Base-by-base conservation (phyloP, 2,888 invertebrate genomes). In the Melanargia galathea region DNA sequence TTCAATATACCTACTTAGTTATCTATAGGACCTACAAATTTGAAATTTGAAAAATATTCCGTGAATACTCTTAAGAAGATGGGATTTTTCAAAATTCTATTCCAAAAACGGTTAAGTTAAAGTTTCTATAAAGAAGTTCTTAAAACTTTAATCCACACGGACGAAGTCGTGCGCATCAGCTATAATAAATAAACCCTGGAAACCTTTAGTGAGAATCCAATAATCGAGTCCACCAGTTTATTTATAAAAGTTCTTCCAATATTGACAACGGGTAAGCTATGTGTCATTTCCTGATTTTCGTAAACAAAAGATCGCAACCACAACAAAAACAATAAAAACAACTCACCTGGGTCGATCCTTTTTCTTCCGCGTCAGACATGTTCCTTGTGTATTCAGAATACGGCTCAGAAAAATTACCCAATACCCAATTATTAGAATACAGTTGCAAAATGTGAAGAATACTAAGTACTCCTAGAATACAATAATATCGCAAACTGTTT, bases 311-410 rank as follows among this genome's bases (percentile, higher is more conserved):
- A 43, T 43, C 8, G 8, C 43, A 18, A 16, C 11, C 48, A 30
- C 51, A 22, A 11, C 0, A 30, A 30, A 22, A 2, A 11, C 22
- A 10, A 46, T 52, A 61, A 58, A 55, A 55, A 35, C 55, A 48
- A 71, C 82, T 70, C 71, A 87, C 87, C 79, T 87, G 84, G 8
- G 77, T 75, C n/a, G n/a, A n/a, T 24, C 82, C 82, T 69, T 81
- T 86, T 62, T 86, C 86, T 26, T 82, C 84, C 0, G 73, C 70
- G 43, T 83, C 86, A 38, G 83, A 75, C 87, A 87, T 87, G 46
- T 48, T 58, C n/a, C 2, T 24, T 10, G 16, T 51, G 10, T 18
- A 18, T 2, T 2, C 16, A 51, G 20, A 46, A 22, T 20, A 46
- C 11, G 4, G 11, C 11, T 20, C 3, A 10, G 11, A 20, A 45